Percentiles rank a stretch among this genome's conserved stretches.
Evolutionary conservation across 2,888 invertebrate species (phyloP).

Genomic region (Syrphus vitripennis): DNA sequence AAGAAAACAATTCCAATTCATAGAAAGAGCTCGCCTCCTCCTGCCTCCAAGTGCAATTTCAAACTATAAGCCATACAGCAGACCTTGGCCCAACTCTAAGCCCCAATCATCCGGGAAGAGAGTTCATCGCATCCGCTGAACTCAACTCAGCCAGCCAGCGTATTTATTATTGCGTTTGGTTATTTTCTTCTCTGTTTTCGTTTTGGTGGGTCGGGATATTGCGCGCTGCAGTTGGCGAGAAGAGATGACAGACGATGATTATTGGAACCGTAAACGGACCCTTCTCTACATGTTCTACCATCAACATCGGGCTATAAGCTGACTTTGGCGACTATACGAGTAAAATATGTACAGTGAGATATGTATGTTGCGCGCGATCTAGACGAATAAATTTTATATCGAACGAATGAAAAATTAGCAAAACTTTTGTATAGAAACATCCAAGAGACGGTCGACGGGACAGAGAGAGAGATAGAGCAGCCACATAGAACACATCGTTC

Average conservation of each 20-base stretch:
- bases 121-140: constrained; percentile 65
- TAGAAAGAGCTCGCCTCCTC: not conserved
- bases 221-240: not conserved
- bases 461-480: not conserved
- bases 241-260: constrained; percentile 67
- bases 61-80: not conserved
- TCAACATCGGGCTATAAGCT: not conserved
- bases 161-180: constrained; percentile 66
- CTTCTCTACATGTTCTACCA: constrained; percentile 21
- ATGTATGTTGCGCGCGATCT: constrained; percentile 60
- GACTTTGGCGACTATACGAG: constrained; percentile 20
- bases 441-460: too few species aligned
- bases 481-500: constrained; percentile 21
- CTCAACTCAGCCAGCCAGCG: constrained; percentile 38
- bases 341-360: constrained; percentile 36
- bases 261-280: constrained; percentile 59
- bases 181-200: constrained; percentile 44
- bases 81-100: constrained; percentile 66
- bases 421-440: not conserved
- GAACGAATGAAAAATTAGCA: constrained; percentile 49
- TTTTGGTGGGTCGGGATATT: not conserved
- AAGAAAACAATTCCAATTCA: constrained; percentile 55
- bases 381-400: constrained; percentile 67
- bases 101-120: constrained; percentile 66
- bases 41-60: not conserved